These are phyloP conservation scores for Erythrolamprus reginae DNA, from an alignment of 2,113 vertebrate species.

Conservation along the genomic window DNA sequence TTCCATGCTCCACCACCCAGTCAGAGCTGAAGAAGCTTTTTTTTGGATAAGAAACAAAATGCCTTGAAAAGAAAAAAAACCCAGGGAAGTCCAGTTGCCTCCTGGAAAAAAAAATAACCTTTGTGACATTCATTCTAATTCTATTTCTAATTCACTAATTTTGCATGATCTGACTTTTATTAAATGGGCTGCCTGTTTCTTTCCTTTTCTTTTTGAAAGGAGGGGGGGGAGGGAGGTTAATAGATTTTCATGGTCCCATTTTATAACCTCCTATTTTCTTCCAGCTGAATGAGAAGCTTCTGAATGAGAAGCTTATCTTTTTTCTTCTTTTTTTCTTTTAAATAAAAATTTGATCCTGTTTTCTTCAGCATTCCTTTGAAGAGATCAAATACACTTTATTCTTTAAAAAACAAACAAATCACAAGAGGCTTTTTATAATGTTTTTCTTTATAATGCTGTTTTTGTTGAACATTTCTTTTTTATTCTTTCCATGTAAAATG, in stretches of 20 bases:
- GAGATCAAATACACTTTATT: neutral
- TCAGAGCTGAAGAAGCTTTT: too few relatives aligned
- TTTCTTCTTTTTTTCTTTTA: too few relatives aligned
- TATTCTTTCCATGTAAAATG: neutral
- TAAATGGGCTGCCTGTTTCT: neutral
- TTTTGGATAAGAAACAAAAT: too few relatives aligned
- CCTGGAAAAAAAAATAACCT: too few relatives aligned
- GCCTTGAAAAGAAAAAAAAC: too few relatives aligned
- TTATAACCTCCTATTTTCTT: neutral
- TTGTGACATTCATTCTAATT: too few relatives aligned
- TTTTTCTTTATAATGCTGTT: neutral
- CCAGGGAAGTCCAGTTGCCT: too few relatives aligned
- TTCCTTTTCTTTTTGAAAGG: neutral
- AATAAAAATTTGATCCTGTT: neutral
- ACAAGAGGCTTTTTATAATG: neutral
- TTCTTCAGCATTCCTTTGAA: neutral
- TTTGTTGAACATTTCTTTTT: neutral
- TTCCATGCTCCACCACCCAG: too few relatives aligned
- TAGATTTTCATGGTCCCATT: neutral
- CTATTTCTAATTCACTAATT: constrained; percentile 19
- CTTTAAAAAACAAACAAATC: neutral
- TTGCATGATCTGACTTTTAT: neutral
- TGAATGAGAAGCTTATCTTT: too few relatives aligned
- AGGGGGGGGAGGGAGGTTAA: neutral
- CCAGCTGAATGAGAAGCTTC: neutral